Conservation (phyloP, 2,113 vertebrate species). For the Lamprologus ornatipinnis region DNA sequence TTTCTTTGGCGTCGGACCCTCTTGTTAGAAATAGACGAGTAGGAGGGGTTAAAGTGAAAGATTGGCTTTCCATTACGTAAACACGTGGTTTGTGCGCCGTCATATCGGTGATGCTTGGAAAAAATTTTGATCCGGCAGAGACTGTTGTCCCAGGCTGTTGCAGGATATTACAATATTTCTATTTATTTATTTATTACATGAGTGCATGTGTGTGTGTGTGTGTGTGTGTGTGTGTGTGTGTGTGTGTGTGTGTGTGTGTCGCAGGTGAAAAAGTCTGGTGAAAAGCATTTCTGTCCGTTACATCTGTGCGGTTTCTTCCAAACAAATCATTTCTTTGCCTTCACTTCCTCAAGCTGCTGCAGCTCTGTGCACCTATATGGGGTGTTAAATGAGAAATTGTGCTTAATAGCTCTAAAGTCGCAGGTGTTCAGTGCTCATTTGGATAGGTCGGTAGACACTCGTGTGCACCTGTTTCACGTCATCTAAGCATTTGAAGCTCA, state of each 20-base stretch:
- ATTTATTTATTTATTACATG: neutral
- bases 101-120: conserved; percentile 72
- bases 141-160: conserved; percentile 6
- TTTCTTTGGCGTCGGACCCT: conserved; percentile 73
- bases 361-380: neutral
- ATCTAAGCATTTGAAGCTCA: neutral
- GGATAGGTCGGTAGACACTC: neutral
- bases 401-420: conserved; percentile 1
- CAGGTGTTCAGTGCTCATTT: conserved; percentile 22
- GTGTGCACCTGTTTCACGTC: neutral
- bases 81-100: conserved; percentile 85
- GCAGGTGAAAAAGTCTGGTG: neutral
- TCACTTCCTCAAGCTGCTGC: neutral
- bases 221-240: neutral
- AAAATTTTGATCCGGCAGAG: conserved; percentile 13
- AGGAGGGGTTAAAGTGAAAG: conserved; percentile 83
- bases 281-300: neutral
- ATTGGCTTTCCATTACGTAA: conserved; percentile 85
- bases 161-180: neutral
- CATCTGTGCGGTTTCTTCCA: neutral
- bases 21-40: conserved; percentile 72
- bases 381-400: neutral
- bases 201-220: neutral
- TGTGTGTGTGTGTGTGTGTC: neutral
- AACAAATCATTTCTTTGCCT: neutral